Percentiles rank a stretch among this genome's conserved stretches.
Conservation (phyloP, 2,113 vertebrate genomes). For the Labrus mixtus region DNA sequence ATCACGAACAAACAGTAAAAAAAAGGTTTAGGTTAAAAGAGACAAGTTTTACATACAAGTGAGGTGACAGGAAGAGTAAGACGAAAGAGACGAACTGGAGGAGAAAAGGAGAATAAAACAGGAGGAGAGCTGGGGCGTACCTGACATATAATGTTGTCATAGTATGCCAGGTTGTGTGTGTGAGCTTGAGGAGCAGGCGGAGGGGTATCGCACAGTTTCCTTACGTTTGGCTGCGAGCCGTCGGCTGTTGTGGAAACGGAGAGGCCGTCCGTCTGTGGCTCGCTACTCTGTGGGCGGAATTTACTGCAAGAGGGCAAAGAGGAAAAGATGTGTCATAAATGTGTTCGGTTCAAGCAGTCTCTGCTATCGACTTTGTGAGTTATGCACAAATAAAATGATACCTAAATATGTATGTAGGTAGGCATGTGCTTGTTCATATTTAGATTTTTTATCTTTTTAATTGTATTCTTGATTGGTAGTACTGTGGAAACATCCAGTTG, state of each 20-base stretch:
- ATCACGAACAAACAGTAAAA: background rate
- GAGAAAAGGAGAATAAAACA: conserved; percentile 45
- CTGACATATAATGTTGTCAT: conserved; percentile 89
- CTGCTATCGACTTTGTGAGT: background rate
- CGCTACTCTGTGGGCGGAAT: conserved; percentile 90
- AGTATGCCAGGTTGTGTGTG: conserved; percentile 85
- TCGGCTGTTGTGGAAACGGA: conserved; percentile 97
- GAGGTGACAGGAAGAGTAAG: background rate
- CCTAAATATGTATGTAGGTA: too few species aligned
- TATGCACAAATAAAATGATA: too few species aligned
- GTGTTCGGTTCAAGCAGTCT: background rate
- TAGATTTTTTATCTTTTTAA: too few species aligned
- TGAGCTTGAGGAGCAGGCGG: conserved; percentile 83
- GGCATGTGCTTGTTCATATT: too few species aligned
- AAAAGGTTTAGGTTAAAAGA: background rate
- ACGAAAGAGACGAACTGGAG: background rate
- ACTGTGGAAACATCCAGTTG: too few species aligned
- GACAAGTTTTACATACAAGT: background rate
- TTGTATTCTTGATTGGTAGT: too few species aligned
- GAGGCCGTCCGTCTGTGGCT: conserved; percentile 96
- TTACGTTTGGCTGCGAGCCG: conserved; percentile 98
- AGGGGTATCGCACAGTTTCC: conserved; percentile 85
- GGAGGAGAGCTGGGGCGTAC: conserved; percentile 75
- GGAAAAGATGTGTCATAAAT: conserved; percentile 27
- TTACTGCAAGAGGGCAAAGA: conserved; percentile 77